Conservation (phyloP, 2,888 invertebrate species). For the Morpho achilles region DNA sequence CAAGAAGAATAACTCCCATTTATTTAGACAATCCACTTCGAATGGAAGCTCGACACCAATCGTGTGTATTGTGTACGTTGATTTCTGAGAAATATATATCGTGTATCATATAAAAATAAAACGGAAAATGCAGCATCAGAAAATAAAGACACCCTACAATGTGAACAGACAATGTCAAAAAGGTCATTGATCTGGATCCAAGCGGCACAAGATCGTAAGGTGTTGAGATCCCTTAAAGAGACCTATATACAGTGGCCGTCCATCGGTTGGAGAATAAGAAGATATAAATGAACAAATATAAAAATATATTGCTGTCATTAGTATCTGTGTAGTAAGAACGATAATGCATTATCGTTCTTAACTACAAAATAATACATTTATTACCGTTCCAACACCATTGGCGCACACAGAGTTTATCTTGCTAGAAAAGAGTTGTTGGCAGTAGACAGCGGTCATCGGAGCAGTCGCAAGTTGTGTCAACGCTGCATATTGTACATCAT, state of each 20-base stretch:
- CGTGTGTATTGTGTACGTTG: conserved; percentile 68
- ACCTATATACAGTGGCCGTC: too few relatives aligned
- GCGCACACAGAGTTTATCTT: conserved; percentile 30
- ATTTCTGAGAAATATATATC: conserved; percentile 37
- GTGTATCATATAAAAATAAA: too few relatives aligned
- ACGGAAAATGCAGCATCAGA: too few relatives aligned
- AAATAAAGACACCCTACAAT: too few relatives aligned
- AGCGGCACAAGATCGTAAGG: too few relatives aligned
- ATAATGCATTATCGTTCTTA: too few relatives aligned
- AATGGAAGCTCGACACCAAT: conserved; percentile 86
- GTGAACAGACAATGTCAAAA: too few relatives aligned
- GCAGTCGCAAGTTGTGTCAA: conserved; percentile 83
- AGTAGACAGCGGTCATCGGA: conserved; percentile 81
- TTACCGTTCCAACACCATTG: conserved; percentile 53
- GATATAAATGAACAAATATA: too few relatives aligned
- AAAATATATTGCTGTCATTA: too few relatives aligned
- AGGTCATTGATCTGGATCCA: too few relatives aligned
- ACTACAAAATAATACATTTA: background rate
- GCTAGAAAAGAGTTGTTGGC: conserved; percentile 60
- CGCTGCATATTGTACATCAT: conserved; percentile 80
- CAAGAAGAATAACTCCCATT: conserved; percentile 85
- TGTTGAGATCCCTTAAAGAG: too few relatives aligned
- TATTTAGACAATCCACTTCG: conserved; percentile 82
- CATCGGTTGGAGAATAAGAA: too few relatives aligned
- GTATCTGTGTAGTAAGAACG: background rate